Base-by-base conservation (phyloP, 2,797 vertebrate genomes). In the Picus viridis region DNA sequence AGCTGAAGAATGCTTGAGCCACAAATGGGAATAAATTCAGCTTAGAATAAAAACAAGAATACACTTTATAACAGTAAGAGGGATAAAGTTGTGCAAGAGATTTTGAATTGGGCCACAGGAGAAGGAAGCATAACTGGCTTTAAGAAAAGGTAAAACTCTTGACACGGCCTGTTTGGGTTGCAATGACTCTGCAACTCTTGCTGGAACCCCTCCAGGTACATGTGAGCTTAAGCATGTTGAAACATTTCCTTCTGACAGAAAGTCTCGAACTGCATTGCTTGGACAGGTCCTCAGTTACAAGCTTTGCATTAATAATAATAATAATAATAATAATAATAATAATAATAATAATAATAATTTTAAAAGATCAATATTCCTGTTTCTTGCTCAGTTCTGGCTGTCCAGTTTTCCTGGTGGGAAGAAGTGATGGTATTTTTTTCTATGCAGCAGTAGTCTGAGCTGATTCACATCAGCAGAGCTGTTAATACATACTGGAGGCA, bases 31-130 rank as follows among this genome's bases (percentile, higher is more conserved):
- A 86, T 41, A 77, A 82, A 84, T 30, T 84, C 49, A 10, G 86
- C 77, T 95, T 71, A 92, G 61, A 85, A 39, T 16, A 26, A 56
- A 82, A 93, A 73, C 77, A 95, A 88, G 34, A 75, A 68, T 3
- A 54, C 1, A 8, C 54, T 91, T 82, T 94, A 83, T 84, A 79
- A 79, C 4, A 63, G 16, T 64, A 86, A 93, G 74, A 86, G 24
- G 91, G 81, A 86, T 91, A 72, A 91, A 74, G 63, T 4, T 75
- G 67, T 51, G n/a, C n/a, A 87, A 83, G 43, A 76, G 43, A 17
- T 88, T 72, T 72, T 53, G n/a, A 58, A 45, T 0, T 16, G 58
- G 45, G 63, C 62, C 65, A 41, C 20, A 17, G 74, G 26, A 92
- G 65, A 47, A 78, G 82, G 34, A 79, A 79, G 69, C 9, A 10